These are phyloP conservation scores for Mythimna vitellina DNA, from an alignment of 2,888 invertebrate species.

Conservation along the genomic window DNA sequence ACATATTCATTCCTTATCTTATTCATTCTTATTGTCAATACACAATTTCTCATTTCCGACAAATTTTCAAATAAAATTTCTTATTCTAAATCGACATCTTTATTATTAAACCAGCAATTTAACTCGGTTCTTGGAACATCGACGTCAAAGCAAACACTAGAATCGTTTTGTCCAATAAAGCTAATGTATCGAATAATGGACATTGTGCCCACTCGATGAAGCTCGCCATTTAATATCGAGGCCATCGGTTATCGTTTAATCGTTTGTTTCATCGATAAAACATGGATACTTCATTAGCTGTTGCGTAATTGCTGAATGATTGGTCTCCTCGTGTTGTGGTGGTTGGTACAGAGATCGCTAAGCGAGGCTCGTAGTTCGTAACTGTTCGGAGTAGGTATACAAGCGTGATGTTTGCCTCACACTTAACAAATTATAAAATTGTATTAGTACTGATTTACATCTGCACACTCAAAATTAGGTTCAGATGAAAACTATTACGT, in stretches of 20 bases:
- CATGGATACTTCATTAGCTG: slow-evolving; percentile 36
- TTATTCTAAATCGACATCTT: slow-evolving; percentile 14
- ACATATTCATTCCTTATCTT: no score
- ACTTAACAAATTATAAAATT: no score
- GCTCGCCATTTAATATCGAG: slow-evolving; percentile 36
- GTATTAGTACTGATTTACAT: no score
- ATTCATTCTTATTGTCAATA: no score
- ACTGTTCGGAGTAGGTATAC: no score
- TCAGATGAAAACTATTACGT: no score
- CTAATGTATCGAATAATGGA: slow-evolving; percentile 62
- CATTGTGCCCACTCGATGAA: slow-evolving; percentile 48
- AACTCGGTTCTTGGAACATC: slow-evolving; percentile 14
- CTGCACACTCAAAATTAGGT: no score
- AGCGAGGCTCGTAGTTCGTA: background rate
- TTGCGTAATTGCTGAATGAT: slow-evolving; percentile 20
- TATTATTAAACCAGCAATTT: slow-evolving; percentile 1
- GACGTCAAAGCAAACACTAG: slow-evolving; percentile 48
- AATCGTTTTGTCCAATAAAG: slow-evolving; percentile 55
- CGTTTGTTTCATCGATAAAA: slow-evolving; percentile 51
- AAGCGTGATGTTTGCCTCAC: no score
- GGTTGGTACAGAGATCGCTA: background rate
- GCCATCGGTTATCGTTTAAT: slow-evolving; percentile 33
- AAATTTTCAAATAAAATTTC: background rate
- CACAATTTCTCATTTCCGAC: no score
- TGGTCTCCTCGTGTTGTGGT: background rate